A percentile compares a stretch with the other conserved stretches of the same genome.
These are phyloP conservation scores for Coenobita brevimanus DNA, from an alignment of 1,140 invertebrate species.

Conservation along the genomic window DNA sequence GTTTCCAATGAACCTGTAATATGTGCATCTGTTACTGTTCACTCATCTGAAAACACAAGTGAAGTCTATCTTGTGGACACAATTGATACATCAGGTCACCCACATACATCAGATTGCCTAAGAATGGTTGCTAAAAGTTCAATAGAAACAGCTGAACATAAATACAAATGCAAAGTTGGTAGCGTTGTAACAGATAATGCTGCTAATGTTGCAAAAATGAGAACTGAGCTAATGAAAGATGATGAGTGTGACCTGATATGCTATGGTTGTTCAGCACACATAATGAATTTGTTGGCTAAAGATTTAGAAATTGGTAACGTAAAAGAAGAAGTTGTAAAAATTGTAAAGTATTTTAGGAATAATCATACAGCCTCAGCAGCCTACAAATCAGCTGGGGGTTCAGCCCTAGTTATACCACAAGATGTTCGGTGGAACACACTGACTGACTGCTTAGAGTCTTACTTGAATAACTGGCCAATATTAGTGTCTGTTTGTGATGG, in stretches of 20 bases:
- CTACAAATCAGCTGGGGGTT: no score
- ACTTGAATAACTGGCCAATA: no score
- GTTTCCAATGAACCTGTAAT: background rate
- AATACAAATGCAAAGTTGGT: background rate
- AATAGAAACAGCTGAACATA: no score
- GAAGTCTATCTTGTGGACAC: background rate
- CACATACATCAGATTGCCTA: background rate
- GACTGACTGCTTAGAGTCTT: no score
- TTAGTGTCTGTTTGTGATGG: no score
- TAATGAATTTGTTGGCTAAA: no score
- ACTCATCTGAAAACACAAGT: background rate
- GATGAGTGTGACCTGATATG: no score
- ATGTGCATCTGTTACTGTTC: background rate
- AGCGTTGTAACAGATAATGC: background rate
- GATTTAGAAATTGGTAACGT: conserved; percentile 23
- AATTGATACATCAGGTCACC: background rate
- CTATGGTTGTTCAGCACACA: no score
- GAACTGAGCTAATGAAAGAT: background rate
- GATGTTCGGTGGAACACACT: no score
- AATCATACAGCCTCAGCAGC: conserved; percentile 35
- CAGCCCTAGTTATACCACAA: no score
- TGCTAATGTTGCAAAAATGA: background rate
- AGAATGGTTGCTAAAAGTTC: no score
- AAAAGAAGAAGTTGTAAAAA: background rate
- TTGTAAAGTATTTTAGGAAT: conserved; percentile 26